These are phyloP conservation scores for Globodera ellingtonae DNA, from an alignment of 1,140 invertebrate genomes.

Conservation along the genomic window DNA sequence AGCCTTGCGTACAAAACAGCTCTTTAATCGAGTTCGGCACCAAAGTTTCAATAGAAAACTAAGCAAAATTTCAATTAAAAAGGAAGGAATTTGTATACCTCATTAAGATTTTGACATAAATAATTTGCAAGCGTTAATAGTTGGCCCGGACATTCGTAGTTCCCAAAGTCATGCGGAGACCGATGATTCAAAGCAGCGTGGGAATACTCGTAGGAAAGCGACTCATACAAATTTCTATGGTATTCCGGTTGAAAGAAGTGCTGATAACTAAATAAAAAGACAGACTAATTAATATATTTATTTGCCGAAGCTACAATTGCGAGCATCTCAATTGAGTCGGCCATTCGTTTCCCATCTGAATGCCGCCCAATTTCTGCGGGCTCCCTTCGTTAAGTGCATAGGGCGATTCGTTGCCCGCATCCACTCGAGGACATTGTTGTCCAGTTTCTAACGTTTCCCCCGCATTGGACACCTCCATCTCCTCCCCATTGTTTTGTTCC, in stretches of 20 bases:
- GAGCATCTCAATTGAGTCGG: not conserved
- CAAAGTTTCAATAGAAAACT: constrained; percentile 15
- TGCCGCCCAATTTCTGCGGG: not conserved
- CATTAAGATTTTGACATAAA: not conserved
- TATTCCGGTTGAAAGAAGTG: constrained; percentile 34
- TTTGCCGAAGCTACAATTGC: not conserved
- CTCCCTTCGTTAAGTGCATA: not conserved
- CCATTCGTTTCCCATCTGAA: not conserved
- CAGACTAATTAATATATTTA: not conserved
- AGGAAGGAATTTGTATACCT: not conserved
- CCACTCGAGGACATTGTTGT: not conserved
- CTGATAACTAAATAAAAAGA: constrained; percentile 32
- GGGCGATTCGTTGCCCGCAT: not conserved
- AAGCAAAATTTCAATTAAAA: not conserved
- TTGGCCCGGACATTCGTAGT: constrained; percentile 14
- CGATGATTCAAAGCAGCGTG: not conserved
- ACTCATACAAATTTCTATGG: constrained; percentile 27
- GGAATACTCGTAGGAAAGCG: constrained; percentile 3
- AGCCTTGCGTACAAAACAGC: constrained; percentile 14
- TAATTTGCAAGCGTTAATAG: constrained; percentile 14
- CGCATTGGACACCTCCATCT: not conserved
- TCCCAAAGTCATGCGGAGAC: constrained; percentile 1
- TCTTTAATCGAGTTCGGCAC: constrained; percentile 19
- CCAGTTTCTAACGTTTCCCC: not conserved
- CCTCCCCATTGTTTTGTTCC: constrained; percentile 6